Evolutionary conservation across 2,797 vertebrate species (phyloP), one percentile per base, ranked within the genome.

Genomic region (Acanthurus lineatus): DNA sequence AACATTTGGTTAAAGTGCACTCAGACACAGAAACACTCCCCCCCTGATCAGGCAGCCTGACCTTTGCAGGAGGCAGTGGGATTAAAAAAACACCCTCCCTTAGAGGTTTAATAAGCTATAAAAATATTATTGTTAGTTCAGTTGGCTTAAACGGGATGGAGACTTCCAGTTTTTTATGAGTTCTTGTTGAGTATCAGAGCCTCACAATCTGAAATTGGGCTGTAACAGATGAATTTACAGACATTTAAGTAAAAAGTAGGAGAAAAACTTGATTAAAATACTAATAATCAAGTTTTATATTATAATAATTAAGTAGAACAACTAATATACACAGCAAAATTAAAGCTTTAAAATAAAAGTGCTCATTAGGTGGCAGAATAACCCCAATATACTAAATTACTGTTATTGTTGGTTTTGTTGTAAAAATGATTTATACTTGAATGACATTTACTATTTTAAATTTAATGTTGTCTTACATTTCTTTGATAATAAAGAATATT

Each of bases 91-190:
- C 10, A 42, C 10, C 44, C 69, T 60, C 16, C 54, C 54, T 19
- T 16, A 19, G 19, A 65, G 64, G 19, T 62, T 69, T 62, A 66
- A 60, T 63, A 75, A 69, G 68, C 32, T 64, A 64, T 40, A 15
- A 25, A 32, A 65, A 49, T 32, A 25, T 48, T 54, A 20, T 20
- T 62, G 56, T 60, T 57, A 22, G 45, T 49, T 62, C 25, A 32
- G 44, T 1, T 56, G 42, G 25, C 74, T 47, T 80, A 59, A 54
- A 76, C 6, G 1, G 6, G 32, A 61, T 0, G 22, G 14, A 54
- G 9, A 60, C n/a, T 53, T 15, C 42, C 10, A 25, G 28, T 25
- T 59, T 78, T 9, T 54, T 1, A 57, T n/a, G 15, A 66, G 35
- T 40, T 53, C 19, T 6, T 40, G 20, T 9, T 16, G 14, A 35